These are phyloP conservation scores for Melitaea athalia DNA, from an alignment of 2,888 invertebrate genomes.

Conservation along the genomic window DNA sequence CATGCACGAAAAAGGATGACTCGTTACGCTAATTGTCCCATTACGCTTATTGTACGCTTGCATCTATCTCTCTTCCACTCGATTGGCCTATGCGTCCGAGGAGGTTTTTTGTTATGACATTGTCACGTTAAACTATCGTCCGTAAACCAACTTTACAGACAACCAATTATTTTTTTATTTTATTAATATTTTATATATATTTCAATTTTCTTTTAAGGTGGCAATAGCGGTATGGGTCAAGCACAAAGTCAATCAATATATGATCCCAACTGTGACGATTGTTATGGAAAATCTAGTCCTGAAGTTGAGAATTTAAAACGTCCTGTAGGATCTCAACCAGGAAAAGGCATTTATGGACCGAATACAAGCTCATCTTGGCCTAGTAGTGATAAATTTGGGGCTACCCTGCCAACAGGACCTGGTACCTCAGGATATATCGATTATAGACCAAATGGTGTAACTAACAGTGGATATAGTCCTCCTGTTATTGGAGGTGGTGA, in stretches of 20 bases:
- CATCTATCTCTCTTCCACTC: too few species aligned
- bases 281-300: conserved; percentile 65
- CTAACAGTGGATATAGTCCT: conserved; percentile 16
- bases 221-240: conserved; percentile 92
- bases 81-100: too few species aligned
- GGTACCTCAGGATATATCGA: not conserved
- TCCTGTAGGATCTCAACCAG: conserved; percentile 22
- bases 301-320: conserved; percentile 56
- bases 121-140: too few species aligned
- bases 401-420: not conserved
- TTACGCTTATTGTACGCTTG: too few species aligned
- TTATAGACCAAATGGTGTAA: conserved; percentile 20
- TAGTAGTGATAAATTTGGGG: conserved; percentile 18
- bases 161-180: too few species aligned
- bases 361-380: conserved; percentile 24
- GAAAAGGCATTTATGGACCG: conserved; percentile 23
- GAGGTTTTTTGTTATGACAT: too few species aligned
- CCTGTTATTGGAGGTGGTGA: conserved; percentile 10
- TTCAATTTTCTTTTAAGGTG: conserved; percentile 79
- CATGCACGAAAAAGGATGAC: too few species aligned
- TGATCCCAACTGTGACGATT: conserved; percentile 86
- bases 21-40: too few species aligned
- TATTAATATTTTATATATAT: not conserved
- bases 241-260: conserved; percentile 92
- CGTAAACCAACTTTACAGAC: too few species aligned